phyloP scores from a whole-genome alignment of 1,140 invertebrate species.

The Dreissena rostriformis region DNA sequence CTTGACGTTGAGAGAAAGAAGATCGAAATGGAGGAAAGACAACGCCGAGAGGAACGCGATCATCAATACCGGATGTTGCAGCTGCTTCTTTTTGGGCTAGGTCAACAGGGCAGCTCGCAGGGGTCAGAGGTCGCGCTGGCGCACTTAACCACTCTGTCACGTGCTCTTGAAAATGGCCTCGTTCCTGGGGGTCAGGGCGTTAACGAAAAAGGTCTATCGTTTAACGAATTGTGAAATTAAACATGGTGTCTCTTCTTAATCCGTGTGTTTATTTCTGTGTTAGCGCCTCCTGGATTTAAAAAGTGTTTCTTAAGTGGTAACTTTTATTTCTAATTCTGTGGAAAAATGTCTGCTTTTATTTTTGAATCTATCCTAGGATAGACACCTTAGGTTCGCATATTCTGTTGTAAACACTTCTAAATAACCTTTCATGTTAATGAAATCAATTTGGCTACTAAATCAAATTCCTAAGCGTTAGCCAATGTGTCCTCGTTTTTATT shows the following conservation, averaged over 20 bases:
- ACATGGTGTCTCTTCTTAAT: neutral
- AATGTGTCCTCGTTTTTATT: no score
- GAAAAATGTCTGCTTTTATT: no score
- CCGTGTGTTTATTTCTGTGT: neutral
- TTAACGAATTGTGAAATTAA: constrained; percentile 29
- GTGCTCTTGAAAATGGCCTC: constrained; percentile 53
- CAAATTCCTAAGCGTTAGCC: no score
- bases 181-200: constrained; percentile 45
- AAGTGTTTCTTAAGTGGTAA: neutral
- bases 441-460: no score
- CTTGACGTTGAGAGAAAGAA: constrained; percentile 50
- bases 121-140: constrained; percentile 35
- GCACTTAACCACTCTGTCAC: constrained; percentile 20
- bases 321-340: no score
- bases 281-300: neutral
- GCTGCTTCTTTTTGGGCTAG: constrained; percentile 44
- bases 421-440: no score
- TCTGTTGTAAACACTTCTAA: no score
- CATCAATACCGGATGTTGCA: constrained; percentile 55
- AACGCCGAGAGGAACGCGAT: constrained; percentile 46
- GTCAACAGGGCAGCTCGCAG: constrained; percentile 43
- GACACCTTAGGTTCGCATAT: no score
- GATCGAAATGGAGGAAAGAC: constrained; percentile 52
- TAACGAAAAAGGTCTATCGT: constrained; percentile 49
- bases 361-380: no score